Conservation (phyloP, 1,140 invertebrate species). For the Pachyrhynchus sulphureomaculatus region DNA sequence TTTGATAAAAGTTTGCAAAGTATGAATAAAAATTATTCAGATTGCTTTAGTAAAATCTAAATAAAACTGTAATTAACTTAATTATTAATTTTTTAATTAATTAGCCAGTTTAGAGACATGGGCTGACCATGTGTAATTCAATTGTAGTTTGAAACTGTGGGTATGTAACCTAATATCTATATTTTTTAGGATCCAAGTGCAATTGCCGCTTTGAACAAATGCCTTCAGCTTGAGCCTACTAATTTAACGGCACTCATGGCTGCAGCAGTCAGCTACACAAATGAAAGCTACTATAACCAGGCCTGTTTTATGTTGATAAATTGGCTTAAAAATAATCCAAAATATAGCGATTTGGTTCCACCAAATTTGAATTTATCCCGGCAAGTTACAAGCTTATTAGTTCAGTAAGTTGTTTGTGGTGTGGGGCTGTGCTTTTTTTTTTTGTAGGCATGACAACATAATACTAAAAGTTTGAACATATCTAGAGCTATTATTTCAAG, state of each 20-base stretch:
- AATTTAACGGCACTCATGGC: constrained; percentile 86
- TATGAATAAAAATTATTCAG: no score
- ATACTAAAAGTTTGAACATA: neutral
- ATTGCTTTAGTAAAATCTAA: no score
- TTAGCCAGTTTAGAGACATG: no score
- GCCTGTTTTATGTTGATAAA: constrained; percentile 71
- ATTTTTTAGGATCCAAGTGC: constrained; percentile 76
- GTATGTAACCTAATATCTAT: no score
- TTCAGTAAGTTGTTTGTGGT: constrained; percentile 44
- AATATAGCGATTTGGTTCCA: constrained; percentile 74
- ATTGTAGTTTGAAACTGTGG: no score
- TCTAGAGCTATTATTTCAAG: neutral
- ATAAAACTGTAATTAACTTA: no score
- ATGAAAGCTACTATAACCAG: constrained; percentile 83
- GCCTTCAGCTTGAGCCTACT: constrained; percentile 76
- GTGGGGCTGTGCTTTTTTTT: constrained; percentile 5
- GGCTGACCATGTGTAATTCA: no score
- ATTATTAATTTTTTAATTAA: no score
- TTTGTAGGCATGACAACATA: neutral
- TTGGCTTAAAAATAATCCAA: constrained; percentile 85
- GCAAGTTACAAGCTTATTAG: constrained; percentile 51
- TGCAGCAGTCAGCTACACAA: constrained; percentile 92
- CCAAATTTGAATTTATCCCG: constrained; percentile 53
- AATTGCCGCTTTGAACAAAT: constrained; percentile 85
- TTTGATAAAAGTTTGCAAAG: no score